Base-by-base conservation (phyloP, 2,113 vertebrate genomes). In the Aythya baeri region DNA sequence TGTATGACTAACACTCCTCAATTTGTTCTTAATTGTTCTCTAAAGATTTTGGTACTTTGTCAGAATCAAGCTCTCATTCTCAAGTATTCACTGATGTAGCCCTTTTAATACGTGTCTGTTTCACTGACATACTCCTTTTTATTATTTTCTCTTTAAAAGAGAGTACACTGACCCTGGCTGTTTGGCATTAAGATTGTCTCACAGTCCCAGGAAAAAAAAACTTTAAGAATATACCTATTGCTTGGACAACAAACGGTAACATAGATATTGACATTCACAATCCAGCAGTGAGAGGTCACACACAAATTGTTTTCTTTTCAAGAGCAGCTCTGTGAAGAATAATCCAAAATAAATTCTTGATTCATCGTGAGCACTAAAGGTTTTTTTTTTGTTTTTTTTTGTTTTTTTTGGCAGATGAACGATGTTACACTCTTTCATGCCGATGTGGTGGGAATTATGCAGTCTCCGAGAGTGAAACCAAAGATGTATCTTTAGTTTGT, bases 381-480 rank as follows among this genome's bases (percentile, higher is more conserved):
- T 4, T 41, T 41, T 41, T 41, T 41, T 41, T 41, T 25, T 26
- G 22, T 65, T 86, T 72, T 82, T 66, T 75, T 66, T 75, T 25
- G 82, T 54, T 93, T 59, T 87, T 95, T 95, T 66, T 94, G 91
- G 93, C 94, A 98, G 98, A 94, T 93, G 97, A 98, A 75, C 95
- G 95, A 3, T 89, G 95, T 83, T 98, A 98, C 31, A 97, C 74
- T 58, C 86, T 97, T 22, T 94, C 66, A 8, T 98, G 98, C 89
- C 97, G 98, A 17, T 98, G 98, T 93, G 98, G 98, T 82, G 98
- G 98, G 88, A 98, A 94, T 94, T 98, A 98, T 66, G 91, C 49
- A 17, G 72, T 98, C 84, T 96, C 75, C 55, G 92, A 96, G 94
- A 97, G 88, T 22, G 98, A 98, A 96, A 94, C 80, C 38, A 88